Base-by-base conservation (phyloP, 2,888 invertebrate species). In the Barypeithes pellucidus region DNA sequence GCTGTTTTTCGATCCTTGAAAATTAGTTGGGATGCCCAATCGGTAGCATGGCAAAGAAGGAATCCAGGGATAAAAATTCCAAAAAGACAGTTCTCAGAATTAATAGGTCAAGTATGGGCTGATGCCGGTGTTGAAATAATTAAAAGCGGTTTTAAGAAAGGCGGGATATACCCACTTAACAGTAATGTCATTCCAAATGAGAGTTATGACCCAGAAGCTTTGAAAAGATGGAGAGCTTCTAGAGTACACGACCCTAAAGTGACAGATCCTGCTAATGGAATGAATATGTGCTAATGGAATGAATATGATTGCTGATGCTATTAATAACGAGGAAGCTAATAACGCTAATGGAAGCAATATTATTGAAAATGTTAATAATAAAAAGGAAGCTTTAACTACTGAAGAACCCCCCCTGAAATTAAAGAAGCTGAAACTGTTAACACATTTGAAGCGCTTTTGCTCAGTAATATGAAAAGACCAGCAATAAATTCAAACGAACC, bases 61-160 rank as follows among this genome's bases (percentile, higher is more conserved):
- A 76, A 75, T 45, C 59, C 59, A n/a, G 72, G 69, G 54, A 63
- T 18, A 36, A 67, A 76, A 66, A 76, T 76, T 36, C 47, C 52
- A 36, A 72, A 73, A 54, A 74, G 62, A 41, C 47, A 33, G 24
- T 74, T 76, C 50, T 54, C 63, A 18, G 41, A 50, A 29, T 41
- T 63, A 61, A 68, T 71, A 54, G 61, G 70, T 22, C 7, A 57
- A n/a, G 54, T 59, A 22, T 75, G 76, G 71, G 60, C 41, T 8
- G 63, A 73, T 45, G 36, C 68, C 29, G 70, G 45, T 52, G 43
- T 63, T 18, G 50, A 65, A 18, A 71, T 72, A 22, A 50, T 73
- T 22, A 62, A 59, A 50, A 73, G 60, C 47, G 59, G 62, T 43
- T 73, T 73, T 59, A 68, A 54, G 22, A 63, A 62, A 63, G 73